Evolutionary conservation across 2,888 invertebrate species (phyloP).

Genomic region (Orchestes rusci): DNA sequence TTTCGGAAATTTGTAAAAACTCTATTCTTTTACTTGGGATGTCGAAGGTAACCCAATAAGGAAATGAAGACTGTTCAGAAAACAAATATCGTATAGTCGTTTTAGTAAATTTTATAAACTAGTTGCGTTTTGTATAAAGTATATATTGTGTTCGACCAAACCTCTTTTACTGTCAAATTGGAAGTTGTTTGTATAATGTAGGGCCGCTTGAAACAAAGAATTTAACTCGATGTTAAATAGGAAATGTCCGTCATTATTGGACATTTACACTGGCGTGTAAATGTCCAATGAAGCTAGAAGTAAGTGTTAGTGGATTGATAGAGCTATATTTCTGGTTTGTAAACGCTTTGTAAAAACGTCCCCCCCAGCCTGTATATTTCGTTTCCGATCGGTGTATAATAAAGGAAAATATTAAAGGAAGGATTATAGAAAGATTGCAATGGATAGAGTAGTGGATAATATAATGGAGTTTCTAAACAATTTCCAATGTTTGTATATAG

Average conservation of each 20-base stretch:
- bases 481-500: conserved; percentile 40
- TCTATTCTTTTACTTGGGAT: conserved; percentile 42
- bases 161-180: conserved; percentile 28
- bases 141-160: conserved; percentile 33
- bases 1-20: too few relatives aligned
- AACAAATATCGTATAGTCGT: conserved; percentile 26
- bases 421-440: too few relatives aligned
- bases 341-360: too few relatives aligned
- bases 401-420: too few relatives aligned
- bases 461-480: conserved; percentile 33
- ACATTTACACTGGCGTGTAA: too few relatives aligned
- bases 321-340: too few relatives aligned
- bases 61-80: conserved; percentile 38
- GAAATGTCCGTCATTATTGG: too few relatives aligned
- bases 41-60: conserved; percentile 29
- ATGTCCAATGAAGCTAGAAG: too few relatives aligned
- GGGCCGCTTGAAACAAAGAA: conserved; percentile 29
- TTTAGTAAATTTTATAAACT: conserved; percentile 36
- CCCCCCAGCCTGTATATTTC: too few relatives aligned
- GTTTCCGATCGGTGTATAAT: too few relatives aligned
- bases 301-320: conserved; percentile 43
- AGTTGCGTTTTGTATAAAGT: conserved; percentile 30
- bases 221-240: conserved; percentile 36
- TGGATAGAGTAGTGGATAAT: too few relatives aligned
- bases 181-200: conserved; percentile 36